Evolutionary conservation across 2,797 vertebrate species (phyloP).

Genomic region (Dicrostonyx torquatus): DNA sequence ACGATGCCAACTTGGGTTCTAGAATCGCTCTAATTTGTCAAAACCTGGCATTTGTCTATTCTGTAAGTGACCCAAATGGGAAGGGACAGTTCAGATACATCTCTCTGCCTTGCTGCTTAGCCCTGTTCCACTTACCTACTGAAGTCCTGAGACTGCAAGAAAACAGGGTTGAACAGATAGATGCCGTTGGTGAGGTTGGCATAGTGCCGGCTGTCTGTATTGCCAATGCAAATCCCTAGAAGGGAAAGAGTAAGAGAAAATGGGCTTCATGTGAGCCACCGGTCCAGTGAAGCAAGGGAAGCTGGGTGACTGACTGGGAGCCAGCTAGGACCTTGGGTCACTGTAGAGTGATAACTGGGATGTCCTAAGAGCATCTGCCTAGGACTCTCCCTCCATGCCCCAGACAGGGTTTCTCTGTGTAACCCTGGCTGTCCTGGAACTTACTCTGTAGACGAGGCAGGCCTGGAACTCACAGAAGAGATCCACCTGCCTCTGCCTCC

Average conservation of each 20-base stretch:
- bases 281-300: not conserved
- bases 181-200: slow-evolving; percentile 89
- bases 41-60: not conserved
- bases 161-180: slow-evolving; percentile 92
- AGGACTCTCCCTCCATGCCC: not conserved
- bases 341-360: not conserved
- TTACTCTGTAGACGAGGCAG: not conserved
- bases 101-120: not conserved
- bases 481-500: not conserved
- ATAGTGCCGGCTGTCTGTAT: slow-evolving; percentile 96
- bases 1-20: not conserved
- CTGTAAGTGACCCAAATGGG: not conserved
- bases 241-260: slow-evolving; percentile 16
- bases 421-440: not conserved
- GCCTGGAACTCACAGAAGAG: not conserved
- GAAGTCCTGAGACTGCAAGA: slow-evolving; percentile 87
- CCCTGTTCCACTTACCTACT: slow-evolving; percentile 87
- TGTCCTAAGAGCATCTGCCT: not conserved
- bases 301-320: not conserved
- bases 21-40: not conserved
- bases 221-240: slow-evolving; percentile 92
- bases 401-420: not conserved
- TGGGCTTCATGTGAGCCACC: not conserved
- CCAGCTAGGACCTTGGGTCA: not conserved
- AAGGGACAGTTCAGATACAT: not conserved